Conservation (phyloP, 2,888 invertebrate species). For the Thumatha senex region DNA sequence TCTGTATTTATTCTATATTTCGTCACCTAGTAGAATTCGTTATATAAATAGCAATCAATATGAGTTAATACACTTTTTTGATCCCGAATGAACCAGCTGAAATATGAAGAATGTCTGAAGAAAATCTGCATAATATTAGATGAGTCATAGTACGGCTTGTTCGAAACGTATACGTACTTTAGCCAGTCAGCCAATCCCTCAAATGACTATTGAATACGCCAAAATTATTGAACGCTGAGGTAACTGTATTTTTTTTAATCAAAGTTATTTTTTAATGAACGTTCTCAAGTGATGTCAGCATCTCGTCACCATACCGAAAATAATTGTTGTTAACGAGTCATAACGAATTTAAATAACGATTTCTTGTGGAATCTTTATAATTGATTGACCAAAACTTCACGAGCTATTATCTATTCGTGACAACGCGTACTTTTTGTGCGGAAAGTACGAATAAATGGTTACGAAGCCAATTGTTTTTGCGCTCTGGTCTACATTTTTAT, state of each 20-base stretch:
- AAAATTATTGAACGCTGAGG: constrained; percentile 51
- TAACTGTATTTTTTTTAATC: constrained; percentile 46
- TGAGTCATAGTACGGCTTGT: constrained; percentile 31
- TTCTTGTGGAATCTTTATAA: constrained; percentile 29
- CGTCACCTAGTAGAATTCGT: constrained; percentile 6
- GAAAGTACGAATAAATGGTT: constrained; percentile 38
- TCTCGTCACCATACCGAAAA: constrained; percentile 37
- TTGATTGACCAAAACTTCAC: constrained; percentile 28
- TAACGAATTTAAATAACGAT: constrained; percentile 36
- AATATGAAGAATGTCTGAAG: constrained; percentile 27
- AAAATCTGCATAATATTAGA: constrained; percentile 57
- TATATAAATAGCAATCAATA: constrained; percentile 9
- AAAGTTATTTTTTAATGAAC: constrained; percentile 21
- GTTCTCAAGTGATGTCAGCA: constrained; percentile 48
- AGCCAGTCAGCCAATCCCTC: constrained; percentile 33
- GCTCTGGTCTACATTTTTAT: constrained; percentile 54
- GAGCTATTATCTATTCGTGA: constrained; percentile 21
- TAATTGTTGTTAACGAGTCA: constrained; percentile 34
- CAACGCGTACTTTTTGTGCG: constrained; percentile 24
- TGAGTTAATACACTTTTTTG: constrained; percentile 45
- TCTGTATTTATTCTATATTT: constrained; percentile 14
- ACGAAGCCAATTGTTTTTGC: constrained; percentile 49
- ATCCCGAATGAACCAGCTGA: constrained; percentile 20
- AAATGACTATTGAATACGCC: constrained; percentile 1
- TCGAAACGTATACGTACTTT: constrained; percentile 14